Base-by-base conservation (phyloP, 2,113 vertebrate species). In the Myanophis thanlyinensis region DNA sequence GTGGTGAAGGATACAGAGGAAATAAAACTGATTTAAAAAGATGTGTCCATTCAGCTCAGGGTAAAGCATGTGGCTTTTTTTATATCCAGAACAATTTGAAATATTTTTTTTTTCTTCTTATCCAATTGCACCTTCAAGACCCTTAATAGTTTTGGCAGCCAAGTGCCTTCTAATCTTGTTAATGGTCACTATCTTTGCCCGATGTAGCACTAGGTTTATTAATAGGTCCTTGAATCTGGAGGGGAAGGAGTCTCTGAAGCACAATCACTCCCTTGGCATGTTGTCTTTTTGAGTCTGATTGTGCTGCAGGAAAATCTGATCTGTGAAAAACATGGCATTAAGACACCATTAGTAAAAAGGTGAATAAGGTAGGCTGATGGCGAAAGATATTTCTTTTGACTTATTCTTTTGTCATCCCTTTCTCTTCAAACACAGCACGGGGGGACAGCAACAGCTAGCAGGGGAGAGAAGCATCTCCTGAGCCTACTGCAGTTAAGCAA, bases 1-100 rank as follows among this genome's bases (percentile, higher is more conserved):
- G 56, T 40, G 49, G 10, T 67, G 5, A 46, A 20, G 62, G 80
- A 48, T 94, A 90, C 10, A 87, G 46, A 9, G 27, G 15, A 94
- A 90, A 94, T 93, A 91, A 94, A 92, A 46, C 89, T 89, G 87
- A 86, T 89, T 40, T 40, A 7, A 73, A 73, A 56, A 91, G 47
- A 56, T 89, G 5, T 30, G 4, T 80, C 9, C 20, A 90, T 93
- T 91, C 91, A 80, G 4, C 10, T 93, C 91, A 30, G 88, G 35
- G 30, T 35, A 59, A 92, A 92, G 30, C 92, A 89, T 35, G 11
- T 92, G 40, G 59, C 93, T 46, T 52, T 93, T 94, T 62, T 25
- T 47, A 89, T 91, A 49, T 92, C 10, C 89, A 73, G 5, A 94
- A 67, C 18, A n/a, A 93, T 91, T 52, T 95, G 91, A 96, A 96